Evolutionary conservation across 1,140 invertebrate genomes (phyloP).

Genomic region (Zaprionus capensis): DNA sequence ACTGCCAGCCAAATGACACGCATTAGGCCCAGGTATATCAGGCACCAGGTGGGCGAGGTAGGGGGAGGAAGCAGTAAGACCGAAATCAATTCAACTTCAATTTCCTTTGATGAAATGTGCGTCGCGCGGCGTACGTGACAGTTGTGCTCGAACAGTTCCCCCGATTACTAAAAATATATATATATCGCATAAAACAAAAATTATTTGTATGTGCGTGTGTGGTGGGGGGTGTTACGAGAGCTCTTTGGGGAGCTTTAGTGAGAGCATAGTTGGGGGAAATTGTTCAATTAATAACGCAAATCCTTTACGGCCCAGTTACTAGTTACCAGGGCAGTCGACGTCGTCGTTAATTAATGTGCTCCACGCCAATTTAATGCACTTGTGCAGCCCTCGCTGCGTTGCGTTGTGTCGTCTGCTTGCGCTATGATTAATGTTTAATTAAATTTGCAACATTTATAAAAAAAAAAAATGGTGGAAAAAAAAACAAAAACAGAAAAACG

Average conservation of each 20-base stretch:
- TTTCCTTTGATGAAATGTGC: constrained; percentile 72
- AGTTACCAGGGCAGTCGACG: constrained; percentile 26
- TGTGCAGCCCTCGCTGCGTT: constrained; percentile 7
- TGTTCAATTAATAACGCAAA: constrained; percentile 75
- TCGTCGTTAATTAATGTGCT: constrained; percentile 71
- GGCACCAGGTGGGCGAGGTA: background rate
- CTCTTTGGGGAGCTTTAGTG: constrained; percentile 13
- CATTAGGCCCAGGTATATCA: constrained; percentile 62
- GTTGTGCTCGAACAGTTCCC: constrained; percentile 33
- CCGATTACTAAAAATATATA: constrained; percentile 29
- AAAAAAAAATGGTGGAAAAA: constrained; percentile 3
- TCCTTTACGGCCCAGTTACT: constrained; percentile 69
- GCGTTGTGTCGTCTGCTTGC: constrained; percentile 4
- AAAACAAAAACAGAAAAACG: constrained; percentile 19
- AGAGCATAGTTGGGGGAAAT: constrained; percentile 37
- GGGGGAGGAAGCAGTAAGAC: constrained; percentile 32
- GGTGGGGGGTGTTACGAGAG: constrained; percentile 22
- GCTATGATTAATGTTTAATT: constrained; percentile 78
- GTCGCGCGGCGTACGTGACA: constrained; percentile 61
- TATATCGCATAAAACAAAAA: constrained; percentile 2
- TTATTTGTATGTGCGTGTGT: background rate
- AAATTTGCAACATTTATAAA: constrained; percentile 59
- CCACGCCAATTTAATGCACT: constrained; percentile 56
- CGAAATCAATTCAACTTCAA: constrained; percentile 76
- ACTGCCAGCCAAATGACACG: constrained; percentile 71